A percentile compares a stretch with the other conserved stretches of the same genome.
Evolutionary conservation across 2,113 vertebrate species (phyloP).

Genomic region (Chrysochloris asiatica): DNA sequence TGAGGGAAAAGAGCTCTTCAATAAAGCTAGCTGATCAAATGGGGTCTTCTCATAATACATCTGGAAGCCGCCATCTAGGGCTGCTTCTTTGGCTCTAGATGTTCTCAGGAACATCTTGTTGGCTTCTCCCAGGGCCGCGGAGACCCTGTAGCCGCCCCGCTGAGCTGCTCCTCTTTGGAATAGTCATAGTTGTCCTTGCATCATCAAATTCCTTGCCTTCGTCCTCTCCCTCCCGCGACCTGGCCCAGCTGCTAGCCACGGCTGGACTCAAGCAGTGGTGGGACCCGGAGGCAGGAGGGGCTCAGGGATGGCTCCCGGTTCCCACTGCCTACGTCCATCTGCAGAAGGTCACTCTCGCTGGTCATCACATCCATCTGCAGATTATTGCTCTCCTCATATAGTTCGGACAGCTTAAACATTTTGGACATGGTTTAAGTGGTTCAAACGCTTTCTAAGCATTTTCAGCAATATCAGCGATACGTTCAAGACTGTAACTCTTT

Average conservation of each 20-base stretch:
- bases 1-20: conserved; percentile 76
- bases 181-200: too few species aligned
- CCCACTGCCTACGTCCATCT: conserved; percentile 75
- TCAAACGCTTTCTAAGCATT: too few species aligned
- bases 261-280: conserved; percentile 17
- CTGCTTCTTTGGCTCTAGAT: too few species aligned
- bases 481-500: too few species aligned
- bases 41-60: too few species aligned
- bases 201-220: conserved; percentile 73
- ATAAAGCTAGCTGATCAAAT: too few species aligned
- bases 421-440: too few species aligned
- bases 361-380: conserved; percentile 72
- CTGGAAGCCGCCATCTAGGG: too few species aligned
- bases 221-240: conserved; percentile 46
- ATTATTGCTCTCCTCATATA: conserved; percentile 70
- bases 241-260: conserved; percentile 2
- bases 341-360: conserved; percentile 62
- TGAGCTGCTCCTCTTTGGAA: conserved; percentile 63
- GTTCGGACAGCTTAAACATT: neutral
- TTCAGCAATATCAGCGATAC: too few species aligned
- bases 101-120: too few species aligned
- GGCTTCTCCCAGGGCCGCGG: too few species aligned
- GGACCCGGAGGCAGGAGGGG: neutral
- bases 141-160: conserved; percentile 66
- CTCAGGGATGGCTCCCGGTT: conserved; percentile 26